Percentiles rank a stretch among this genome's conserved stretches.
Conservation (phyloP, 2,888 invertebrate genomes). For the Odontocolon sp. region DNA sequence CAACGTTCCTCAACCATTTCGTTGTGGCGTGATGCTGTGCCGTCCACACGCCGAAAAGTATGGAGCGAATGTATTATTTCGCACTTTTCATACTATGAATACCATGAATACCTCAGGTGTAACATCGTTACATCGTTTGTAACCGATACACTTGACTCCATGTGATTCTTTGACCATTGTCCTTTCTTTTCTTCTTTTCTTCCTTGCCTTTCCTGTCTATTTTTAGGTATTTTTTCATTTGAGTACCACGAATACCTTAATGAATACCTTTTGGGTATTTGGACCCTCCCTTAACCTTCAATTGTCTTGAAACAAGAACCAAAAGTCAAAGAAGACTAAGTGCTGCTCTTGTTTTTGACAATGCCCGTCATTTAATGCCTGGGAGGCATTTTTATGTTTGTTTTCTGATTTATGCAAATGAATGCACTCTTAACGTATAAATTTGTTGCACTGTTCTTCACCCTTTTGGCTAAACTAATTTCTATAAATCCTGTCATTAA, state of each 20-base stretch:
- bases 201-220: neutral
- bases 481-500: conserved; percentile 21
- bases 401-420: no score
- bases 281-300: no score
- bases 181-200: conserved; percentile 31
- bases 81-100: neutral
- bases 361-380: no score
- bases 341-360: no score
- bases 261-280: no score
- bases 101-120: neutral
- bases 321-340: no score
- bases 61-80: conserved; percentile 16
- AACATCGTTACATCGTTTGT: conserved; percentile 24
- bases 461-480: neutral
- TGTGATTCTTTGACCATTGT: conserved; percentile 15
- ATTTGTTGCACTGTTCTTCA: no score
- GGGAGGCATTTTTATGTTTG: no score
- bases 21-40: neutral
- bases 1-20: neutral
- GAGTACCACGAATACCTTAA: conserved; percentile 29
- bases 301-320: no score
- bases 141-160: conserved; percentile 51
- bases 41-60: conserved; percentile 17
- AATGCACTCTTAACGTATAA: no score
- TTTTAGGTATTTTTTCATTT: neutral